Conservation (phyloP, 2,113 vertebrate species). For the Strigops habroptila region DNA sequence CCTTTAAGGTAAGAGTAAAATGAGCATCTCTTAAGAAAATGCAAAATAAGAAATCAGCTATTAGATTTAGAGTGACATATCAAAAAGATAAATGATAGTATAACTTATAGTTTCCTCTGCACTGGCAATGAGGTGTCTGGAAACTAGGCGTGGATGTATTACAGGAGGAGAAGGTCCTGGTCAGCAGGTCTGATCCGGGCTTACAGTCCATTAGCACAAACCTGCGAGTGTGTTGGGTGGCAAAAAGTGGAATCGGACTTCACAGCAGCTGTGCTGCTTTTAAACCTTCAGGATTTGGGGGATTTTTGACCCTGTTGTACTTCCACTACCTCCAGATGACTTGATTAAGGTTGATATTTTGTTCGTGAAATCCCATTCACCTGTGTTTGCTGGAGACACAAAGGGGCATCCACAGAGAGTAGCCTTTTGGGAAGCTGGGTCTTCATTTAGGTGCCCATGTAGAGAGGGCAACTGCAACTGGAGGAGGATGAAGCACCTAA, state of each 20-base stretch:
- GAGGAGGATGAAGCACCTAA: background rate
- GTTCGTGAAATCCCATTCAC: background rate
- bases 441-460: background rate
- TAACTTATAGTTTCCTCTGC: background rate
- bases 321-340: background rate
- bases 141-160: background rate
- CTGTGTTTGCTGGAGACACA: background rate
- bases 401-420: fast-evolving
- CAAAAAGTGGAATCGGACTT: background rate
- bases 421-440: background rate
- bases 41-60: background rate
- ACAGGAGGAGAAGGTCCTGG: background rate
- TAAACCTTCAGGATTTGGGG: background rate
- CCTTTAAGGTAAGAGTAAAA: background rate
- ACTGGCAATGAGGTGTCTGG: background rate
- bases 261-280: background rate
- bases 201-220: background rate
- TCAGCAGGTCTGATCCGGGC: background rate
- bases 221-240: fast-evolving
- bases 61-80: background rate
- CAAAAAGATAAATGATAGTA: background rate
- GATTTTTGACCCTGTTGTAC: fast-evolving
- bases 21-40: background rate
- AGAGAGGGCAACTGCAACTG: background rate
- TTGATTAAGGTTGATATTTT: background rate